Base-by-base conservation (phyloP, 1,140 invertebrate species). In the Andrena cerasifolii region DNA sequence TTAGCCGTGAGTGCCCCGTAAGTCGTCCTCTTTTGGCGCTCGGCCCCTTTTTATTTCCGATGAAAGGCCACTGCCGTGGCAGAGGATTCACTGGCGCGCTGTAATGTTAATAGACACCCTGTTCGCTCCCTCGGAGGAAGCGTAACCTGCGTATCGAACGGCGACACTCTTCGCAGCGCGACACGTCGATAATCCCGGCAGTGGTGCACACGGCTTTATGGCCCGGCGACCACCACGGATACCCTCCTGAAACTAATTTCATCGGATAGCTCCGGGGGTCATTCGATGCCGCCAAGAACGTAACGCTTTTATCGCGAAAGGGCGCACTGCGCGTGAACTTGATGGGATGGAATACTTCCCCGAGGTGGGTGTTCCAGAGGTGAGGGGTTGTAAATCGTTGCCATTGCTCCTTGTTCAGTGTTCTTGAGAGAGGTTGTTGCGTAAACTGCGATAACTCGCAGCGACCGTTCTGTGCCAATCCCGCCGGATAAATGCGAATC, bases 241-340 rank as follows among this genome's bases (percentile, higher is more conserved):
- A 70, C 61, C 2, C 21, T 31, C 28, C 63, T 63, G 81, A 83
- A 84, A 84, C 81, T 83, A 84, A 84, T 84, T 84, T 83, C 54
- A 54, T 61, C 36, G 54, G 26, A 67, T 79, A 76, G 77, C 66
- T 68, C 36, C 75, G 49, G 53, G 66, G 71, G 77, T 83, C 72
- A 79, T 83, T 78, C 54, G 82, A 79, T 45, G 53, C 65, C 45
- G 36, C 59, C 56, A 79, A 84, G 80, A 43, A 56, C 66, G 71
- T 79, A 84, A 75, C 81, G 79, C 76, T 83, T 84, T 84, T 84
- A 84, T 79, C 76, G 75, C 16, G n/a, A 75, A 83, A 79, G 61
- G 40, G 62, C 26, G 45, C 51, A 51, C 14, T 65, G 10, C 12
- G 14, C 21, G 49, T 59, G 65, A 65, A 67, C 58, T 28, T 31